A percentile compares a stretch with the other conserved stretches of the same genome.
phyloP scores from a whole-genome alignment of 53 echinoderm and acorn worm genomes.

The Astropecten irregularis region DNA sequence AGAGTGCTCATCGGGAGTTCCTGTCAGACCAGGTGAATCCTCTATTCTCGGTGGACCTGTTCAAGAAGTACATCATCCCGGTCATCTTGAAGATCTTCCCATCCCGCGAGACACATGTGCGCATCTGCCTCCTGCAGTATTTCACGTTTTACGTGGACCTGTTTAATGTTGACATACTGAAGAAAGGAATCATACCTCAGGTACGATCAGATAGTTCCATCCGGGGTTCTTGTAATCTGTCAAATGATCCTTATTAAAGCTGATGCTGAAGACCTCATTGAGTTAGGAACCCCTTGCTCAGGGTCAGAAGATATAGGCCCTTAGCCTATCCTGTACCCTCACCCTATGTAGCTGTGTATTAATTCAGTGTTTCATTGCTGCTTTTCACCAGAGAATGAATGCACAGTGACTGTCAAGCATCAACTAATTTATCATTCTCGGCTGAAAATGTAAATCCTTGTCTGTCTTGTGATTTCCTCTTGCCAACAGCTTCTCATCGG shows the following conservation, averaged over 20 bases:
- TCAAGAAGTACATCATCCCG: constrained; percentile 81
- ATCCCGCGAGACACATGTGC: constrained; percentile 89
- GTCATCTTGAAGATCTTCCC: constrained; percentile 75
- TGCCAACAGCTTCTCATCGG: constrained; percentile 74
- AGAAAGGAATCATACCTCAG: constrained; percentile 74
- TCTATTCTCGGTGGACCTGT: constrained; percentile 79
- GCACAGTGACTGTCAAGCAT: no score
- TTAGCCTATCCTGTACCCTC: no score
- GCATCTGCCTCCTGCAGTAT: constrained; percentile 78
- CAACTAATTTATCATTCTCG: no score
- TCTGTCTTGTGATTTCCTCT: background rate
- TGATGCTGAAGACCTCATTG: no score
- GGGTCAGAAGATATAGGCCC: no score
- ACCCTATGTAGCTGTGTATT: no score
- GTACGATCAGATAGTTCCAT: no score
- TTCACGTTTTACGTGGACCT: constrained; percentile 83
- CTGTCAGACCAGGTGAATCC: constrained; percentile 57
- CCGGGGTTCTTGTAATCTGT: background rate
- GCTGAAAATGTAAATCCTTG: no score
- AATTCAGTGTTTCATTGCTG: no score
- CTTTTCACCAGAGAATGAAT: no score
- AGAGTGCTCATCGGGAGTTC: constrained; percentile 28
- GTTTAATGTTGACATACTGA: constrained; percentile 72
- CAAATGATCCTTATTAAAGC: no score
- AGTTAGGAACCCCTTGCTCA: no score